Evolutionary conservation across 2,888 invertebrate genomes (phyloP).

Genomic region (Brachyptera risi): DNA sequence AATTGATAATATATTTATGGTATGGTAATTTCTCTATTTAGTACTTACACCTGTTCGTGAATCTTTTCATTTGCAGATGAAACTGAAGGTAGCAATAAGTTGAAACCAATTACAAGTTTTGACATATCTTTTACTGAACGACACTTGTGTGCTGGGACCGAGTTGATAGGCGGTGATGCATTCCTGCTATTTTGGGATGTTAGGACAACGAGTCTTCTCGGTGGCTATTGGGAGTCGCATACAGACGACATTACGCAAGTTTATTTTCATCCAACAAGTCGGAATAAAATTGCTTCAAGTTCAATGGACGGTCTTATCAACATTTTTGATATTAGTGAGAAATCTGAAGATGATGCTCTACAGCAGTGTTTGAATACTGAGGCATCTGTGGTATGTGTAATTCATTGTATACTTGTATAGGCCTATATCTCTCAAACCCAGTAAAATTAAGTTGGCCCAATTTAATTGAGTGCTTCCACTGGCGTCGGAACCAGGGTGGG

Average conservation of each 20-base stretch:
- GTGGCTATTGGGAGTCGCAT: slow-evolving; percentile 81
- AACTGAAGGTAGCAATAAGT: slow-evolving; percentile 43
- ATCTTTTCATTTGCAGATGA: too few species aligned
- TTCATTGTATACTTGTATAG: too few species aligned
- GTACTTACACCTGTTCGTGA: too few species aligned
- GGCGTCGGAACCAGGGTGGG: too few species aligned
- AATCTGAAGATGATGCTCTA: slow-evolving; percentile 75
- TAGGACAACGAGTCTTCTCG: slow-evolving; percentile 55
- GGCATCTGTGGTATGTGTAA: slow-evolving; percentile 60
- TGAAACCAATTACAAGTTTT: slow-evolving; percentile 63
- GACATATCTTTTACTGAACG: slow-evolving; percentile 68
- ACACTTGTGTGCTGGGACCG: slow-evolving; percentile 71
- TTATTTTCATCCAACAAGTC: slow-evolving; percentile 62
- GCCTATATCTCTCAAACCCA: too few species aligned
- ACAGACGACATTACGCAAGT: slow-evolving; percentile 75
- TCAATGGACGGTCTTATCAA: slow-evolving; percentile 83
- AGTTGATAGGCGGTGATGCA: slow-evolving; percentile 62
- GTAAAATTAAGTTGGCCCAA: too few species aligned
- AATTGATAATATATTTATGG: too few species aligned
- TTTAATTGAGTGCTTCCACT: too few species aligned
- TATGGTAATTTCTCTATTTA: too few species aligned
- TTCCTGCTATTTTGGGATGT: slow-evolving; percentile 80
- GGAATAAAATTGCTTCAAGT: slow-evolving; percentile 66
- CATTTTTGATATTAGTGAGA: slow-evolving; percentile 69
- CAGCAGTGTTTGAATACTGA: slow-evolving; percentile 71